Percentiles rank a stretch among this genome's conserved stretches.
These are phyloP conservation scores for Melangyna quadrimaculata DNA, from an alignment of 2,888 invertebrate genomes.

Conservation along the genomic window DNA sequence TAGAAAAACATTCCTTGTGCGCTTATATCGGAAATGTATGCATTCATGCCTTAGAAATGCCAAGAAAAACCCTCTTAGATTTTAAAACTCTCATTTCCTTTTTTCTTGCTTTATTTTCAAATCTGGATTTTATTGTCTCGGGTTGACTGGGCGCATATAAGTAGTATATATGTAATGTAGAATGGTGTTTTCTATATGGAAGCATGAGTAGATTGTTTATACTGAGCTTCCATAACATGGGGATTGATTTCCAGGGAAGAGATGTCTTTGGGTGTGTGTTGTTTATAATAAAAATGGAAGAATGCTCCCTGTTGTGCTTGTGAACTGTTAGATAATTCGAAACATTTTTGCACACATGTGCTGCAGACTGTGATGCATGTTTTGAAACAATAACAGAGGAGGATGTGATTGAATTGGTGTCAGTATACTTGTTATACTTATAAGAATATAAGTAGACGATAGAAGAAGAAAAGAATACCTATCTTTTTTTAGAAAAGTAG, in stretches of 20 bases:
- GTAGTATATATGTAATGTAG: not conserved
- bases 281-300: not conserved
- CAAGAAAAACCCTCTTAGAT: constrained; percentile 29
- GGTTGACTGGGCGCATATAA: not conserved
- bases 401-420: constrained; percentile 33
- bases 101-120: constrained; percentile 15
- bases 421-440: constrained; percentile 23
- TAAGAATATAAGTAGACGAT: not conserved
- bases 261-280: not conserved
- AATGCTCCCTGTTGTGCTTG: constrained; percentile 5
- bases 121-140: constrained; percentile 51
- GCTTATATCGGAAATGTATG: constrained; percentile 43
- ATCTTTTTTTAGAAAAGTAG: not conserved
- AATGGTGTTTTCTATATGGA: not conserved
- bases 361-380: constrained; percentile 5
- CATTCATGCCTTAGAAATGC: constrained; percentile 64
- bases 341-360: constrained; percentile 30
- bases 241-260: constrained; percentile 5
- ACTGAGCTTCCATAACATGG: not conserved
- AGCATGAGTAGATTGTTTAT: not conserved
- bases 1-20: constrained; percentile 8
- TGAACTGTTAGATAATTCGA: constrained; percentile 16
- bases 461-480: not conserved
- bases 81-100: constrained; percentile 23
- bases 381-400: constrained; percentile 6